Conservation (phyloP, 1,140 invertebrate species). For the Dendroctonus valens region DNA sequence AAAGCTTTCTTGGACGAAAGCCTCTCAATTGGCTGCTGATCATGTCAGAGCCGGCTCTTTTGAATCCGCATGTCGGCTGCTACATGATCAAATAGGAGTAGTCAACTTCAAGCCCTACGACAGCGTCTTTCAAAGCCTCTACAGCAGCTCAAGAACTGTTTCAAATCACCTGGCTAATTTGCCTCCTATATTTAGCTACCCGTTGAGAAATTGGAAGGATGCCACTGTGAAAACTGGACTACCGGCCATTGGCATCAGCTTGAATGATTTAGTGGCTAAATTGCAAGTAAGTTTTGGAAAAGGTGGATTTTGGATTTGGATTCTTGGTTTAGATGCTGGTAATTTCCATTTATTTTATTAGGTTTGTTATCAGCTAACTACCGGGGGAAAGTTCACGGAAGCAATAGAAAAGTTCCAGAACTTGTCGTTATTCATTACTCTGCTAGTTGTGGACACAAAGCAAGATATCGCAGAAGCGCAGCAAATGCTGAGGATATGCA, state of each 20-base stretch:
- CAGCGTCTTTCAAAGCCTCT: conserved; percentile 77
- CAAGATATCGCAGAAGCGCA: conserved; percentile 89
- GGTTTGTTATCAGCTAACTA: conserved; percentile 92
- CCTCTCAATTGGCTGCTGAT: conserved; percentile 87
- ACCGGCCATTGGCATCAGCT: conserved; percentile 67
- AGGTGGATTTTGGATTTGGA: too few relatives aligned
- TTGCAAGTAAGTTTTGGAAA: conserved; percentile 59
- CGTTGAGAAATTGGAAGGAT: conserved; percentile 90
- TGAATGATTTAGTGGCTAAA: conserved; percentile 77
- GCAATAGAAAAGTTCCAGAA: conserved; percentile 85
- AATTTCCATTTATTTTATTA: conserved; percentile 44
- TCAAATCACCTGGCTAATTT: conserved; percentile 75
- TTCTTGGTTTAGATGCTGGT: neutral
- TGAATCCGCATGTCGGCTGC: conserved; percentile 81
- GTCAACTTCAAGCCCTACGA: conserved; percentile 88
- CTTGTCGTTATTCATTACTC: conserved; percentile 81
- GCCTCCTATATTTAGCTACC: conserved; percentile 76
- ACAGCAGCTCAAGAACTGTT: conserved; percentile 69
- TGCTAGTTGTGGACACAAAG: conserved; percentile 91
- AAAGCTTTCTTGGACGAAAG: conserved; percentile 75
- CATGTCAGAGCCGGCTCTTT: conserved; percentile 94
- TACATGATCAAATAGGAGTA: conserved; percentile 86
- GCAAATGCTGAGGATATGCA: conserved; percentile 89
- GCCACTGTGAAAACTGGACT: conserved; percentile 72
- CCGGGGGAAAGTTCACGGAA: conserved; percentile 94